Evolutionary conservation across 2,888 invertebrate species (phyloP).

Genomic region (Disparrhopalites patrizii): DNA sequence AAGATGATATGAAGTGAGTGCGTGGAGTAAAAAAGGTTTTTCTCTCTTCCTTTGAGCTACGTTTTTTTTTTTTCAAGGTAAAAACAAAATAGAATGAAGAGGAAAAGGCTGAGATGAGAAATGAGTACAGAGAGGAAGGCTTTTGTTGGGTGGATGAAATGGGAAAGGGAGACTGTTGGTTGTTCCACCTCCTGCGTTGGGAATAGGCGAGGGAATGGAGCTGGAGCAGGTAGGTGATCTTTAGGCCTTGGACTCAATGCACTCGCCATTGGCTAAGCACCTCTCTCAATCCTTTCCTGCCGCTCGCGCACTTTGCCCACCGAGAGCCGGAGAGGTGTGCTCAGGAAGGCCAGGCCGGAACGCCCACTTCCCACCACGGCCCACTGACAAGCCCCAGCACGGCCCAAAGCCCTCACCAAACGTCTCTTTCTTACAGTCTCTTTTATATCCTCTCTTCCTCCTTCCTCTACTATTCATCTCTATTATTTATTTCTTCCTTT

Average conservation of each 20-base stretch:
- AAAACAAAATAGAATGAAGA: too few relatives aligned
- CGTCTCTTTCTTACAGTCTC: too few relatives aligned
- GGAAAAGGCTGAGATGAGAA: too few relatives aligned
- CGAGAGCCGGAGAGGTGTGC: slow-evolving; percentile 28
- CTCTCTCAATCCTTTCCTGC: not conserved
- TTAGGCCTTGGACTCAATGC: slow-evolving; percentile 8
- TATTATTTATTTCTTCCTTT: too few relatives aligned
- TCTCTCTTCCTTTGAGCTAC: too few relatives aligned
- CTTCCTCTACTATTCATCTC: too few relatives aligned
- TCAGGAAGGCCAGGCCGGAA: slow-evolving; percentile 2
- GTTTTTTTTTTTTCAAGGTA: too few relatives aligned
- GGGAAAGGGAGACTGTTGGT: slow-evolving; percentile 16
- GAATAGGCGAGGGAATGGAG: not conserved
- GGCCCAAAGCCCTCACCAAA: not conserved
- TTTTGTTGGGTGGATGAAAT: slow-evolving; percentile 25
- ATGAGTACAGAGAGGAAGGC: slow-evolving; percentile 15
- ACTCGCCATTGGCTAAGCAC: slow-evolving; percentile 23
- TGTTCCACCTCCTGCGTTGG: slow-evolving; percentile 19
- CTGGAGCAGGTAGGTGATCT: slow-evolving; percentile 16
- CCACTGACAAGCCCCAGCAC: not conserved
- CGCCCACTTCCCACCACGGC: slow-evolving; percentile 27
- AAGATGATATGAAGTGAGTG: too few relatives aligned
- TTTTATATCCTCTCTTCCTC: too few relatives aligned
- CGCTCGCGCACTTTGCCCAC: slow-evolving; percentile 13
- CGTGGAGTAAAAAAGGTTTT: too few relatives aligned